phyloP scores from a whole-genome alignment of 92 coral and sea anemone species.

The Siderastrea radians region DNA sequence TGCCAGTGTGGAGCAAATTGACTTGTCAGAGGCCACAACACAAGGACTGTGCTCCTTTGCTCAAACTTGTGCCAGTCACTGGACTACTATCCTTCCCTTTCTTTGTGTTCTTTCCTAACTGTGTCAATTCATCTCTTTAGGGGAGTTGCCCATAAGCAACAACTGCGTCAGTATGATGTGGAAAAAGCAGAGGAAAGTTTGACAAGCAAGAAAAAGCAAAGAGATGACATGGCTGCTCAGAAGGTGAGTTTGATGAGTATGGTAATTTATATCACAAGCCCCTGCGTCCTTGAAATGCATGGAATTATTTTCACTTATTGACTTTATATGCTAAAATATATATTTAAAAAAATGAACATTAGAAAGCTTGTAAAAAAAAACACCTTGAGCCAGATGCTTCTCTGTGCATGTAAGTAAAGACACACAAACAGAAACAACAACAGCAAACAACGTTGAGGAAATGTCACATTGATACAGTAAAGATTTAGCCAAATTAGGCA shows the following conservation, averaged over 20 bases:
- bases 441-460: too few relatives aligned
- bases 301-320: background rate
- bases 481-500: too few relatives aligned
- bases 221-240: constrained; percentile 82
- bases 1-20: too few relatives aligned
- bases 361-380: background rate
- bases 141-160: constrained; percentile 91
- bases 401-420: background rate
- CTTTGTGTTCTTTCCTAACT: background rate
- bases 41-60: too few relatives aligned
- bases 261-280: background rate
- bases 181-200: constrained; percentile 93
- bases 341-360: too few relatives aligned
- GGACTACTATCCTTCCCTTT: background rate
- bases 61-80: too few relatives aligned
- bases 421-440: too few relatives aligned
- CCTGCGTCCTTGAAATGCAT: too few relatives aligned
- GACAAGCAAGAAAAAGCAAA: constrained; percentile 78
- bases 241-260: constrained; percentile 59
- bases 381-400: background rate
- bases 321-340: too few relatives aligned
- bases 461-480: too few relatives aligned
- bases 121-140: constrained; percentile 32
- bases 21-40: too few relatives aligned
- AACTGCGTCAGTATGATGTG: constrained; percentile 93